Percentiles rank a stretch among this genome's conserved stretches.
phyloP scores from a whole-genome alignment of 2,888 invertebrate genomes.

The Hydrotaea cyrtoneurina region DNA sequence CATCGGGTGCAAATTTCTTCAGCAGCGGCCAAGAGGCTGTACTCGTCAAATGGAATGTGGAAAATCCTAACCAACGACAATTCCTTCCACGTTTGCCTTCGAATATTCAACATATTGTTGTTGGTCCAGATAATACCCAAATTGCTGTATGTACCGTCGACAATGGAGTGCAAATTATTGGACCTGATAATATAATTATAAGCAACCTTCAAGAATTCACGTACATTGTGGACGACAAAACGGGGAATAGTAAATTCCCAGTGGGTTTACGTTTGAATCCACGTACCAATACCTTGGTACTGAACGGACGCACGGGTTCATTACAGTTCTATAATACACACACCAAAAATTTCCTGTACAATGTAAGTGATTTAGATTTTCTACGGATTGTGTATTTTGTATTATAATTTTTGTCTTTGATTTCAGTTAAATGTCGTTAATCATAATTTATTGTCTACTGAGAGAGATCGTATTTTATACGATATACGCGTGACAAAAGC shows the following conservation, averaged over 20 bases:
- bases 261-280: slow-evolving; percentile 83
- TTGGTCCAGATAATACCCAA: slow-evolving; percentile 84
- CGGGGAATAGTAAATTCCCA: slow-evolving; percentile 81
- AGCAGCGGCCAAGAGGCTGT: slow-evolving; percentile 91
- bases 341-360: slow-evolving; percentile 85
- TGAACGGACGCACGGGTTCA: slow-evolving; percentile 88
- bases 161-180: slow-evolving; percentile 85
- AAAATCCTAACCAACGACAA: slow-evolving; percentile 80
- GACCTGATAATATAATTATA: slow-evolving; percentile 82
- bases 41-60: slow-evolving; percentile 88
- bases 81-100: slow-evolving; percentile 88
- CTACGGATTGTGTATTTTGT: not conserved
- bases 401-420: slow-evolving; percentile 17
- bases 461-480: slow-evolving; percentile 83
- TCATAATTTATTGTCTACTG: slow-evolving; percentile 86
- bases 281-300: slow-evolving; percentile 84
- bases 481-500: slow-evolving; percentile 86
- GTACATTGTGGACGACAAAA: slow-evolving; percentile 81
- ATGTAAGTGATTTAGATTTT: slow-evolving; percentile 82
- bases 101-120: slow-evolving; percentile 84
- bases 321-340: slow-evolving; percentile 88
- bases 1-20: slow-evolving; percentile 85
- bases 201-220: slow-evolving; percentile 87
- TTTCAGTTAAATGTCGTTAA: slow-evolving; percentile 86
- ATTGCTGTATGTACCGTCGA: slow-evolving; percentile 86